phyloP scores from a whole-genome alignment of 2,888 invertebrate species.

The Napeogenes inachia region DNA sequence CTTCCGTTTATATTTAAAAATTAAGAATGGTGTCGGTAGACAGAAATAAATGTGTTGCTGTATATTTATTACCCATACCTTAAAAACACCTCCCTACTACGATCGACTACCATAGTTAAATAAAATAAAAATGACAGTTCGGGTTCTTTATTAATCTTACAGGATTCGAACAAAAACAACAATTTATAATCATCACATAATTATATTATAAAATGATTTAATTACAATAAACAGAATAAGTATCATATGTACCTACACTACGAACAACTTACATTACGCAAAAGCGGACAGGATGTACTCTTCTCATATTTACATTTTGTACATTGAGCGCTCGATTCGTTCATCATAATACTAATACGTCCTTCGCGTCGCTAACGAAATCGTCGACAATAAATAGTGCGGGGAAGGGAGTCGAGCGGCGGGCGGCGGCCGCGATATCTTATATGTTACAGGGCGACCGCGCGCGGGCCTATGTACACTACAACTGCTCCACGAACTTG shows the following conservation, averaged over 20 bases:
- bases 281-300: constrained; percentile 76
- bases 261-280: constrained; percentile 76
- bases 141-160: no score
- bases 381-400: constrained; percentile 68
- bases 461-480: constrained; percentile 78
- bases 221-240: constrained; percentile 79
- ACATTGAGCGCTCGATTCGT: constrained; percentile 76
- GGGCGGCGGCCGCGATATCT: constrained; percentile 42
- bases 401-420: constrained; percentile 27
- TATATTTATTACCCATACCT: no score
- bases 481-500: constrained; percentile 97
- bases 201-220: constrained; percentile 80
- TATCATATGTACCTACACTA: constrained; percentile 78
- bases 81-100: no score
- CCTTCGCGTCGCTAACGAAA: constrained; percentile 59
- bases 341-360: constrained; percentile 72
- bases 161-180: constrained; percentile 55
- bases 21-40: no score
- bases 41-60: no score
- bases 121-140: no score
- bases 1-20: no score
- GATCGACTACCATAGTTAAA: no score
- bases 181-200: constrained; percentile 76
- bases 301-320: constrained; percentile 77
- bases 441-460: constrained; percentile 57